Percentiles rank a stretch among this genome's conserved stretches.
Conservation (phyloP, 2,797 vertebrate species). For the Poliocrania exsul region DNA sequence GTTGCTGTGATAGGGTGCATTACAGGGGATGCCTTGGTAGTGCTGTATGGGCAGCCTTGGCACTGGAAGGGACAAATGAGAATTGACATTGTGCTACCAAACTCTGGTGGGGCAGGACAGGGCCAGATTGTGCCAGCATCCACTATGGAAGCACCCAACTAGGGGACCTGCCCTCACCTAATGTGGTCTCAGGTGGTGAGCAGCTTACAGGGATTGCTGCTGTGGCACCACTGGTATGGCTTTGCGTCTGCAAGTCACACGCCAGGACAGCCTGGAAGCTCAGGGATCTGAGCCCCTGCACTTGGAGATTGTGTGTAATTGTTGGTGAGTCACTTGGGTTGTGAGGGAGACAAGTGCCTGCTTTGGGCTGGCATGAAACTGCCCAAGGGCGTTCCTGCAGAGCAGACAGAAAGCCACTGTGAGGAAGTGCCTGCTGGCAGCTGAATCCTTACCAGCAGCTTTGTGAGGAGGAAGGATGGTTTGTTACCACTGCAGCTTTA, state of each 20-base stretch:
- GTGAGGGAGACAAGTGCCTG: background rate
- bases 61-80: background rate
- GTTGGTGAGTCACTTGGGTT: background rate
- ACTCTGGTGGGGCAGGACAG: background rate
- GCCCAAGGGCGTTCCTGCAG: background rate
- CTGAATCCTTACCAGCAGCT: background rate
- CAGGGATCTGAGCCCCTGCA: background rate
- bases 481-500: background rate
- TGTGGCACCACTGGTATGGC: background rate
- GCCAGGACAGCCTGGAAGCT: background rate
- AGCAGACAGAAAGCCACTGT: background rate
- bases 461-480: background rate
- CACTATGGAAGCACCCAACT: background rate
- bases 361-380: rapidly evolving
- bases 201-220: background rate
- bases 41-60: background rate
- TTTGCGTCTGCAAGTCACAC: background rate
- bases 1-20: background rate
- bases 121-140: background rate
- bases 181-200: background rate
- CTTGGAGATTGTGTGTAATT: background rate
- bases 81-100: background rate
- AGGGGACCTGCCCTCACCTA: background rate
- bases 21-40: background rate
- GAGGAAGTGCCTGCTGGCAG: background rate